These are phyloP conservation scores for Malacoctenus gilli DNA, from an alignment of 2,797 vertebrate species.

Conservation along the genomic window DNA sequence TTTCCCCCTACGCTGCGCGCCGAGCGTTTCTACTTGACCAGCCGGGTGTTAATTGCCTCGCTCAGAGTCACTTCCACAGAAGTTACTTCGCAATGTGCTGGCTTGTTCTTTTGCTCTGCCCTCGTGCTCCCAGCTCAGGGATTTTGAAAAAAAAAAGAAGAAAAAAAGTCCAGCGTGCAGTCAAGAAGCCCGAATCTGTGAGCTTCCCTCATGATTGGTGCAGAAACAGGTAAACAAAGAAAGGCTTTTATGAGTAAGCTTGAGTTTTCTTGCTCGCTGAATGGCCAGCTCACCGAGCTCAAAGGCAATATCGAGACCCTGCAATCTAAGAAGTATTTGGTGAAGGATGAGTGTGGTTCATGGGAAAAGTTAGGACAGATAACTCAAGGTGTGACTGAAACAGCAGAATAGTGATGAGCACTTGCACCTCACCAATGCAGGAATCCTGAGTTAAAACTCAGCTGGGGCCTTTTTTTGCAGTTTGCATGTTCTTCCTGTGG, in stretches of 20 bases:
- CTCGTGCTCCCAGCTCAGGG: slow-evolving; percentile 34
- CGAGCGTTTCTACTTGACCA: slow-evolving; percentile 54
- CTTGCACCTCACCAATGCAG: no score
- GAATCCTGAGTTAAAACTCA: no score
- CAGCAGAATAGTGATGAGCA: no score
- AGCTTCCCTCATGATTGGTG: slow-evolving; percentile 10
- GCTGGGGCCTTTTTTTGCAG: no score
- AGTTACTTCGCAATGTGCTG: slow-evolving; percentile 57
- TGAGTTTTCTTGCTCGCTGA: slow-evolving; percentile 12
- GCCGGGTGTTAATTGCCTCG: slow-evolving; percentile 72
- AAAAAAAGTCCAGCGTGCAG: slow-evolving; percentile 34
- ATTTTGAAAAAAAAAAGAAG: slow-evolving; percentile 27
- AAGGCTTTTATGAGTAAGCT: slow-evolving; percentile 24
- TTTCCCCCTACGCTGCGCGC: slow-evolving; percentile 48
- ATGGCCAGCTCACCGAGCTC: slow-evolving; percentile 11
- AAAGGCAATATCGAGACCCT: neutral
- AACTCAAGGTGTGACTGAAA: no score
- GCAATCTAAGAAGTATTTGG: no score
- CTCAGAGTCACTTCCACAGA: slow-evolving; percentile 68
- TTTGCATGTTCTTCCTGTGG: no score
- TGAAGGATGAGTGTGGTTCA: no score
- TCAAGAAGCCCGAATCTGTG: slow-evolving; percentile 32
- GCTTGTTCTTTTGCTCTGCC: slow-evolving; percentile 29
- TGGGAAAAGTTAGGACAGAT: no score
- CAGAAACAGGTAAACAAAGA: slow-evolving; percentile 7